Base-by-base conservation (phyloP, 2,888 invertebrate genomes). In the Anorthoa munda region DNA sequence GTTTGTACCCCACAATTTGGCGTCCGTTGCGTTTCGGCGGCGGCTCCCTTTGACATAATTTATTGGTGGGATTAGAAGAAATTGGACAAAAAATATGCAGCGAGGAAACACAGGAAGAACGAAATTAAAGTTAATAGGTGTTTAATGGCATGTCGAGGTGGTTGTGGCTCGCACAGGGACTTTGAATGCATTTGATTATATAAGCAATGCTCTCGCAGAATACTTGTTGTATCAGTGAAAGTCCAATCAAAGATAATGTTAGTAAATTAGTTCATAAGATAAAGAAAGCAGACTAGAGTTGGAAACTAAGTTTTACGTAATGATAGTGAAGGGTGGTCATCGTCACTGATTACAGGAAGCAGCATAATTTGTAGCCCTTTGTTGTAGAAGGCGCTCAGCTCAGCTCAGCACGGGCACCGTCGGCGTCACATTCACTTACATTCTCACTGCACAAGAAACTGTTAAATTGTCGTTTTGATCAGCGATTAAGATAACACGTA, bases 1-100 rank as follows among this genome's bases (percentile, higher is more conserved):
- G 66, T 66, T 67, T 67, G 50, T 59, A 88, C 85, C 88, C 77
- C 86, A 80, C 87, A 84, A 90, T 90, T 88, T 88, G n/a, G 77
- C 73, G 56, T 72, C 63, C 74, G 77, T 69, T 77, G 70, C 48
- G 82, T 81, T 79, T 60, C 72, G 77, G 74, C 76, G 78, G 80
- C 81, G 65, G 72, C 21, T 71, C 55, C 31, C 70, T 72, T 71
- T 66, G 80, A 68, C 64, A 63, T 77, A 72, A 86, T 87, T 86
- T 86, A 86, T 81, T 66, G 71, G 50, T 68, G 66, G 64, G 72
- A 76, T 81, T 85, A 84, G 77, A 82, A 74, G 55, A 72, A 77
- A 79, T 71, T 75, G 75, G n/a, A 51, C 72, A 75, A 84, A 81
- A 77, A 81, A 71, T 81, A 71, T 78, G 81, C 79, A 67, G 53